Base-by-base conservation (phyloP, 2,797 vertebrate genomes). In the Clangula hyemalis region DNA sequence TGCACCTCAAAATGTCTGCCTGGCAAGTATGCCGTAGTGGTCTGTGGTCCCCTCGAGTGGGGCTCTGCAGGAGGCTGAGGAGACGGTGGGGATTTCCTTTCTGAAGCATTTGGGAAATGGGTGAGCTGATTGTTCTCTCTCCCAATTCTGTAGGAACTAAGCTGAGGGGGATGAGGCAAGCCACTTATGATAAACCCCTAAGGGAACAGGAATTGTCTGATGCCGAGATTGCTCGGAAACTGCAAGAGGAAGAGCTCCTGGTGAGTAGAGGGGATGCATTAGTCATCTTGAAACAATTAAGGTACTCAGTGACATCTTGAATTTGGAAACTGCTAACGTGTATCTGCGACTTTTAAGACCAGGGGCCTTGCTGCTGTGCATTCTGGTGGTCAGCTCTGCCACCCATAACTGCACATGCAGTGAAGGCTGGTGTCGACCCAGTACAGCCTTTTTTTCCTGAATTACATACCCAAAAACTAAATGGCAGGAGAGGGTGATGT, bases 241-340 rank as follows among this genome's bases (percentile, higher is more conserved):
- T 99, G 69, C 99, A 99, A 83, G 98, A 99, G 60, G 98, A 99
- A 88, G 99, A 99, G 92, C 95, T 99, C 20, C 97, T 98, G 98
- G 99, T 99, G 88, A 97, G 98, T 20, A 32, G 27, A 94, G 41
- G 77, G 57, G n/a, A 2, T 71, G 15, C 21, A 5, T 49, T 87
- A 60, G 13, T 58, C 57, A 71, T 1, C 30, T 83, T 0, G 0
- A 80, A 77, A 43, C n/a, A 79, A 4, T 49, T 49, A 45, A 84
- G 28, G 11, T 60, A 53, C 24, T 27, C 53, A 64, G 27, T 27
- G 41, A 28, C 53, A 76, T 12, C 15, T 82, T 85, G 18, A 41
- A 34, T 60, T 69, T 76, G 36, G 32, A 87, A 79, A 36, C 6
- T 4, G 81, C 64, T 68, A 43, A 11, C 54, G 4, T 25, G 24